Conservation (phyloP, 2,113 vertebrate species). For the western clawed frog (Xenopus tropicalis) region UCB_Xtro_10.0 CM004447.2:17536501-17537000, state of each 20-base stretch:
- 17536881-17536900: too few relatives aligned
- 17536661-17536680: constrained; percentile 56
- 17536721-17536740: constrained; percentile 49
- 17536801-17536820: constrained; percentile 58
- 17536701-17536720: constrained; percentile 52
- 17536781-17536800: constrained; percentile 64
- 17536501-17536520: constrained; percentile 72
- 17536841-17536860: constrained; percentile 55
- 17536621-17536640: constrained; percentile 62
- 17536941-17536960: too few relatives aligned
- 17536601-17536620: constrained; percentile 74
- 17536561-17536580: constrained; percentile 63
- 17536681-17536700: constrained; percentile 45
- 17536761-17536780: constrained; percentile 54
- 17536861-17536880: neutral
- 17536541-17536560: constrained; percentile 68
- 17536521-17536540: constrained; percentile 73
- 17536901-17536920: too few relatives aligned
- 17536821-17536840: constrained; percentile 53
- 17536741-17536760: constrained; percentile 52
- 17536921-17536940: too few relatives aligned
- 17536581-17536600: constrained; percentile 81
- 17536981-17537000: too few relatives aligned
- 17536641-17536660: constrained; percentile 54
- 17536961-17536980: too few relatives aligned